Conservation (phyloP, 2,113 vertebrate genomes). For the Embiotoca jacksoni region DNA sequence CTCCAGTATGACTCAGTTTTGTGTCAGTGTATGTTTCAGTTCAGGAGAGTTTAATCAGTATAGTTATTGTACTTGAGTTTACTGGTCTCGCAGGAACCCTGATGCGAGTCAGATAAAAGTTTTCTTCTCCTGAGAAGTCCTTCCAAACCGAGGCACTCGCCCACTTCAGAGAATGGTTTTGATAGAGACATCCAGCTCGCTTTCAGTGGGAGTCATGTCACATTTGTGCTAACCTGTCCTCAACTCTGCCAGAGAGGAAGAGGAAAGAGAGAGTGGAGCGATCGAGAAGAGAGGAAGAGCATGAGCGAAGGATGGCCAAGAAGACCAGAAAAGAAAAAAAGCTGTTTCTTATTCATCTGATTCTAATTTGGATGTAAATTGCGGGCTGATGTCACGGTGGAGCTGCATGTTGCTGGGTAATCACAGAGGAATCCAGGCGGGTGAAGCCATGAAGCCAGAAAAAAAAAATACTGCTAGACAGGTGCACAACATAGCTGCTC, state of each 20-base stretch:
- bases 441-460: slow-evolving; percentile 47
- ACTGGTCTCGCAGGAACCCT: slow-evolving; percentile 42
- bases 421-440: slow-evolving; percentile 69
- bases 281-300: slow-evolving; percentile 36
- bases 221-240: slow-evolving; percentile 52
- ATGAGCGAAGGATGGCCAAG: slow-evolving; percentile 35
- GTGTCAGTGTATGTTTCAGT: slow-evolving; percentile 32
- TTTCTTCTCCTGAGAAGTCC: slow-evolving; percentile 12
- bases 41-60: slow-evolving; percentile 32
- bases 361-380: slow-evolving; percentile 76
- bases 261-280: slow-evolving; percentile 23
- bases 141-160: slow-evolving; percentile 23
- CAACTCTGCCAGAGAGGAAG: slow-evolving; percentile 8
- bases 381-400: slow-evolving; percentile 62
- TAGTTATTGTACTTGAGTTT: slow-evolving; percentile 38
- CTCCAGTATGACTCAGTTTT: slow-evolving; percentile 25
- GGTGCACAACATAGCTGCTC: slow-evolving; percentile 72
- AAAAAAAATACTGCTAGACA: slow-evolving; percentile 62
- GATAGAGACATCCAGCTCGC: slow-evolving; percentile 56
- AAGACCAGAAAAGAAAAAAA: slow-evolving; percentile 45
- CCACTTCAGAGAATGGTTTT: slow-evolving; percentile 54
- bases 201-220: slow-evolving; percentile 56
- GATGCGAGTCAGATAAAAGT: slow-evolving; percentile 39
- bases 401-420: slow-evolving; percentile 65
- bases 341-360: slow-evolving; percentile 72